Base-by-base conservation (phyloP, 2,113 vertebrate species). In the Equus quagga region DNA sequence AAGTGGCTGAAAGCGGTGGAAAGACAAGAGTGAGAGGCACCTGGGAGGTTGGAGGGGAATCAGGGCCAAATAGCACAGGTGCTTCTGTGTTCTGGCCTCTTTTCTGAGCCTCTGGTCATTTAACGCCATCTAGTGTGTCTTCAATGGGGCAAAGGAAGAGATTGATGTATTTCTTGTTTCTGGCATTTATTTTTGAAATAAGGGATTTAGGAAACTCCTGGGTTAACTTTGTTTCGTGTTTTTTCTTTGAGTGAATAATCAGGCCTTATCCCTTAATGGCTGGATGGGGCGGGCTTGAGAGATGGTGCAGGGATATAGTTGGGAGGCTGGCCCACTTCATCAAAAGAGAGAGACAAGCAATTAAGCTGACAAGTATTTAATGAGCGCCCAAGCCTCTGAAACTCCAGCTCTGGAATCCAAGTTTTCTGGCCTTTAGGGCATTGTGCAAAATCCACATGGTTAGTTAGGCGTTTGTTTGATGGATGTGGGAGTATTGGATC, bases 381-480 rank as follows among this genome's bases (percentile, higher is more conserved):
- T 93, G 70, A 89, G 54, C 6, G 12, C 78, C 58, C 56, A 89
- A 62, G n/a, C 58, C 19, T 89, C 58, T 95, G 62, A 62, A 86
- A 80, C n/a, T 80, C 79, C 80, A 31, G 24, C 76, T 93, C 90
- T 94, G 51, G 91, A 95, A 79, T 97, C 97, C 92, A 96, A 96
- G 65, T 97, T 93, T 96, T 94, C 85, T 92, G 95, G 94, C 97
- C 96, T 97, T 73, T 44, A 78, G 90, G 97, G 95, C 79, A 94
- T 49, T 54, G 72, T 73, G 94, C n/a, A 94, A 78, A 94, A 94
- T 92, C 72, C 73, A 73, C 85, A 73, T 46, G 96, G 81, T 41
- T 91, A 91, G 73, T 89, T 85, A 96, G 89, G 60, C 1, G 0
- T 83, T 96, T 96, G 93, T 41, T 58, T 83, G 92, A 84, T 90